Evolutionary conservation across 2,888 invertebrate genomes (phyloP).

Genomic region (Melangyna quadrimaculata): DNA sequence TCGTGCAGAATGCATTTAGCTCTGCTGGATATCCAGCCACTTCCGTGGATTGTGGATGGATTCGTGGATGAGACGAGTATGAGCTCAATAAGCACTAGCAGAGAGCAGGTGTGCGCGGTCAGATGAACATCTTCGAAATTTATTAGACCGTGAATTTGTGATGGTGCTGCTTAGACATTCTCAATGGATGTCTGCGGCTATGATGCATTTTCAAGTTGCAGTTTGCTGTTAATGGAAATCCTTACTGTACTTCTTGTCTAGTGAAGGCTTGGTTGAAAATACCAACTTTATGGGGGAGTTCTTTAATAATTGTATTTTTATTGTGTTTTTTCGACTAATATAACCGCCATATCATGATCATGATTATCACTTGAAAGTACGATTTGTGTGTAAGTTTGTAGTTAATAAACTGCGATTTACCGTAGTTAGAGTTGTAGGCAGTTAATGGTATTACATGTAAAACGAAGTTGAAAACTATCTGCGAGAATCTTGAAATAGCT

Average conservation of each 20-base stretch:
- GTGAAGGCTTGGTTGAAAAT: neutral
- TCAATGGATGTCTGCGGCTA: slow-evolving; percentile 26
- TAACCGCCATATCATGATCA: slow-evolving; percentile 28
- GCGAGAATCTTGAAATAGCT: neutral
- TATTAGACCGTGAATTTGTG: slow-evolving; percentile 63
- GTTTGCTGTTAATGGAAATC: slow-evolving; percentile 5
- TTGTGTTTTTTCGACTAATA: slow-evolving; percentile 24
- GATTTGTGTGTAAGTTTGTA: neutral
- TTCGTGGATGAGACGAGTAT: slow-evolving; percentile 49
- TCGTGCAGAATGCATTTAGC: slow-evolving; percentile 50
- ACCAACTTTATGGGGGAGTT: slow-evolving; percentile 15
- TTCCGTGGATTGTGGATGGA: slow-evolving; percentile 30
- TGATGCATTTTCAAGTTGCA: neutral
- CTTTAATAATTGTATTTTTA: slow-evolving; percentile 15
- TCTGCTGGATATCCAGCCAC: slow-evolving; percentile 26
- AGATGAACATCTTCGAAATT: slow-evolving; percentile 68
- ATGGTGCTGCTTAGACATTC: slow-evolving; percentile 42
- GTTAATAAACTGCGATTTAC: slow-evolving; percentile 28
- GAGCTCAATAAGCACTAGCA: slow-evolving; percentile 53
- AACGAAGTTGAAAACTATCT: slow-evolving; percentile 8
- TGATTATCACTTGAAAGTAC: slow-evolving; percentile 25
- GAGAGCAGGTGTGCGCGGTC: slow-evolving; percentile 45
- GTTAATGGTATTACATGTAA: neutral
- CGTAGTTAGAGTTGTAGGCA: neutral
- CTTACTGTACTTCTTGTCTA: neutral